These are phyloP conservation scores for Pipistrellus kuhlii DNA, from an alignment of 2,797 vertebrate genomes.

Conservation along the genomic window DNA sequence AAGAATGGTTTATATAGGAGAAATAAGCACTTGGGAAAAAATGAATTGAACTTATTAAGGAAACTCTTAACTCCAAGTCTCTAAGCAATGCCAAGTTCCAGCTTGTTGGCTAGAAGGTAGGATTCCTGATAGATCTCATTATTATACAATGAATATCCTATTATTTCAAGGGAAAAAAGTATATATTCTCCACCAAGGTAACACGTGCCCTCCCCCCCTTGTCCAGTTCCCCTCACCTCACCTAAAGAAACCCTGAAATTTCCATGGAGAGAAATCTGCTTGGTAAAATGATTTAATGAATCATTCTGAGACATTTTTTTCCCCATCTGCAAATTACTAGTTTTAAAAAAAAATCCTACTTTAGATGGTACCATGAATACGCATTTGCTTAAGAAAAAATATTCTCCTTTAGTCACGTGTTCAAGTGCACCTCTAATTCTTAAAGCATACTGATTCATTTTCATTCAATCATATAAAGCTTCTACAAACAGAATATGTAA, in stretches of 20 bases:
- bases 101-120: background rate
- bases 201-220: background rate
- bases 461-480: slow-evolving; percentile 33
- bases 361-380: slow-evolving; percentile 12
- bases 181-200: background rate
- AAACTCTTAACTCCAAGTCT: background rate
- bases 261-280: background rate
- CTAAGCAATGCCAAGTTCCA: background rate
- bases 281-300: slow-evolving; percentile 34
- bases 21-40: slow-evolving; percentile 18
- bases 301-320: slow-evolving; percentile 7
- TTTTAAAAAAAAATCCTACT: background rate
- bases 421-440: background rate
- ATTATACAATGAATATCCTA: background rate
- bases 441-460: slow-evolving; percentile 44
- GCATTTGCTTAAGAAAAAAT: background rate
- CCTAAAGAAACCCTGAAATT: slow-evolving; percentile 18
- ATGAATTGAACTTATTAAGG: background rate
- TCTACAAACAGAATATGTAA: slow-evolving; percentile 38
- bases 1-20: background rate
- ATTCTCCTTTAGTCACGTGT: background rate
- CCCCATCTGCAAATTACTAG: slow-evolving; percentile 4
- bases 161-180: slow-evolving; percentile 46
- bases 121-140: background rate
- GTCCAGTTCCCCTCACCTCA: background rate